These are phyloP conservation scores for Todus mexicanus DNA, from an alignment of 2,797 vertebrate genomes.

Conservation along the genomic window DNA sequence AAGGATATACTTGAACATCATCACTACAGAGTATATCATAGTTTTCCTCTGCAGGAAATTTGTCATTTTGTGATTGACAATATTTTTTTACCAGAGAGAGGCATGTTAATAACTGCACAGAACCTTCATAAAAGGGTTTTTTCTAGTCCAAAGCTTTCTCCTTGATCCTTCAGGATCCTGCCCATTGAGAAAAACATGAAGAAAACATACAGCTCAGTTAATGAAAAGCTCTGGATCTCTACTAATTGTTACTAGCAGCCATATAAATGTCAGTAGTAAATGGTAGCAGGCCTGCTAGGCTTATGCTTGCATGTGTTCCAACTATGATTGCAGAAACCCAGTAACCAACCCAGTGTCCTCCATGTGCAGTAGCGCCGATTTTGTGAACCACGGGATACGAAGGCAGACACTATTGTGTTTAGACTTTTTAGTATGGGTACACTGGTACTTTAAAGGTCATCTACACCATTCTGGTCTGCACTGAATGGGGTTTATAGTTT, in stretches of 20 bases:
- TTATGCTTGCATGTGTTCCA: neutral
- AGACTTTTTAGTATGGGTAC: neutral
- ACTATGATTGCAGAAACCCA: neutral
- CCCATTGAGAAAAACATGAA: neutral
- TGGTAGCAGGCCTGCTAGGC: neutral
- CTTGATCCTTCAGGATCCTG: neutral
- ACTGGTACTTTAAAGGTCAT: neutral
- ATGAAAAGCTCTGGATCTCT: neutral
- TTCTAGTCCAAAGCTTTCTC: neutral
- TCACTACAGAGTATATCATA: neutral
- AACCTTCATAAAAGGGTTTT: neutral
- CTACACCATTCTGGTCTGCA: neutral
- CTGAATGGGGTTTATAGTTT: neutral
- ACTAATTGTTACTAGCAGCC: neutral
- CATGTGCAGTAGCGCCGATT: fast-evolving
- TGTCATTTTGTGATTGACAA: neutral
- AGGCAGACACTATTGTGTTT: neutral
- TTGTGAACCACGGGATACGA: neutral
- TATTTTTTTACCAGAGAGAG: neutral
- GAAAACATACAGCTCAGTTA: neutral
- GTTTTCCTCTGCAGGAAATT: neutral
- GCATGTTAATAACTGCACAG: neutral
- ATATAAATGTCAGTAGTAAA: neutral
- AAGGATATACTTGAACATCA: neutral
- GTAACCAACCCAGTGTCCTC: neutral